Evolutionary conservation across 1,140 invertebrate species (phyloP).

Genomic region (Melitaea cinxia): DNA sequence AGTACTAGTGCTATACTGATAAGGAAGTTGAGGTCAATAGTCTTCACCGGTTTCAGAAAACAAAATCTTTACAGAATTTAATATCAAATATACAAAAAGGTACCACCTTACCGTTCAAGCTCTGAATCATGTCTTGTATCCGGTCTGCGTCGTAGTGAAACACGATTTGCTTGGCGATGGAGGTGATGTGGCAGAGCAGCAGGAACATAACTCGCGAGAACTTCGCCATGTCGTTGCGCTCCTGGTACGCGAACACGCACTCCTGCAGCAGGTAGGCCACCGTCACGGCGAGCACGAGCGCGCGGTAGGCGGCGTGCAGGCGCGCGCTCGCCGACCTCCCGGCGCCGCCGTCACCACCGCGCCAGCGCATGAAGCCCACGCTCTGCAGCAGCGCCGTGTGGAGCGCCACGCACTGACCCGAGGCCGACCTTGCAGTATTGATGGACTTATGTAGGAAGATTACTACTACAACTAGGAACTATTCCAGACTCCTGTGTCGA

Average conservation of each 20-base stretch:
- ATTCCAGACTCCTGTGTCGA: neutral
- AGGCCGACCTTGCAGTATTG: constrained; percentile 18
- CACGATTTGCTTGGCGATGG: constrained; percentile 63
- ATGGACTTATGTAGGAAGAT: neutral
- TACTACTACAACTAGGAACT: neutral
- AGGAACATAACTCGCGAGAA: constrained; percentile 70
- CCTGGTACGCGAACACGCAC: constrained; percentile 59
- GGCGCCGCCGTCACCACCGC: neutral
- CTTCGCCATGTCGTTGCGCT: constrained; percentile 56
- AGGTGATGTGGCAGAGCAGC: constrained; percentile 69
- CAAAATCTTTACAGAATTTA: too few relatives aligned
- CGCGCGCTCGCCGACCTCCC: too few relatives aligned
- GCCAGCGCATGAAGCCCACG: constrained; percentile 40
- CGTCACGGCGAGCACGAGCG: constrained; percentile 44
- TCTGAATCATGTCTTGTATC: constrained; percentile 49
- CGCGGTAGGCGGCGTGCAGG: constrained; percentile 45
- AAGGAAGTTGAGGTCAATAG: too few relatives aligned
- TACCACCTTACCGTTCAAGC: constrained; percentile 48
- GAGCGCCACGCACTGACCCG: constrained; percentile 32
- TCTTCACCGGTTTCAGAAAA: too few relatives aligned
- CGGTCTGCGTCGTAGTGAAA: constrained; percentile 52
- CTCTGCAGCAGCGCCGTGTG: constrained; percentile 35
- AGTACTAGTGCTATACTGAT: too few relatives aligned
- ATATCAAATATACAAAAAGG: neutral
- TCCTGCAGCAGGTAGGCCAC: constrained; percentile 59